These are phyloP conservation scores for Petaurus breviceps DNA, from an alignment of 2,113 vertebrate genomes.

Conservation along the genomic window DNA sequence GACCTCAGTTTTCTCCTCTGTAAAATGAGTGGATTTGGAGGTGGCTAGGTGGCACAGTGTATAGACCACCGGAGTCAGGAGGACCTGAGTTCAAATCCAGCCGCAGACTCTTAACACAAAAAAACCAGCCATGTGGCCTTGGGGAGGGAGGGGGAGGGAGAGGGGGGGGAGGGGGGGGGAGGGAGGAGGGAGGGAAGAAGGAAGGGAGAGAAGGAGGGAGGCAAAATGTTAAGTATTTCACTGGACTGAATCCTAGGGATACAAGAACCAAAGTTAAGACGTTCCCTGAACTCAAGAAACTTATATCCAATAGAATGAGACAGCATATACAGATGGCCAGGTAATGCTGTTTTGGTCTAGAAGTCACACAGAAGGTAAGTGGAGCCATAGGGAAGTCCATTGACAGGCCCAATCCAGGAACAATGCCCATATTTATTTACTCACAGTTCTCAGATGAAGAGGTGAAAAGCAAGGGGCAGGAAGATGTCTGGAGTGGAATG, in stretches of 20 bases:
- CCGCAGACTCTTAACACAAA: too few relatives aligned
- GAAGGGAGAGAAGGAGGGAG: too few relatives aligned
- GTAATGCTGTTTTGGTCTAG: neutral
- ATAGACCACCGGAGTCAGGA: too few relatives aligned
- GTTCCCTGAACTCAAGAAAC: neutral
- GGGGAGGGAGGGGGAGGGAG: neutral
- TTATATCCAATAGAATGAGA: neutral
- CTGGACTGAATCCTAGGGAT: neutral
- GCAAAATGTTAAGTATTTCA: too few relatives aligned
- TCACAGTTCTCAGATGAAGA: neutral
- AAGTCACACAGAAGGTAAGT: neutral
- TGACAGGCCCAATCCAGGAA: neutral
- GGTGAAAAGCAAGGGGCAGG: neutral
- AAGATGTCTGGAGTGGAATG: neutral
- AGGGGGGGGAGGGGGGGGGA: neutral
- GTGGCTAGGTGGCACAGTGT: too few relatives aligned
- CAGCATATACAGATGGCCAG: too few relatives aligned
- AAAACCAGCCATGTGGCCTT: too few relatives aligned
- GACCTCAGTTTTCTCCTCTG: too few relatives aligned
- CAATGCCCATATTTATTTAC: neutral
- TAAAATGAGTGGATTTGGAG: too few relatives aligned
- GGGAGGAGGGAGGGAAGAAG: too few relatives aligned
- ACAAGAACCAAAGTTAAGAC: neutral
- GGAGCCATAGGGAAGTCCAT: too few relatives aligned
- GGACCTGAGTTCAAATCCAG: too few relatives aligned